Evolutionary conservation across 2,113 vertebrate genomes (phyloP).

Genomic region (Mormoops blainvillei): DNA sequence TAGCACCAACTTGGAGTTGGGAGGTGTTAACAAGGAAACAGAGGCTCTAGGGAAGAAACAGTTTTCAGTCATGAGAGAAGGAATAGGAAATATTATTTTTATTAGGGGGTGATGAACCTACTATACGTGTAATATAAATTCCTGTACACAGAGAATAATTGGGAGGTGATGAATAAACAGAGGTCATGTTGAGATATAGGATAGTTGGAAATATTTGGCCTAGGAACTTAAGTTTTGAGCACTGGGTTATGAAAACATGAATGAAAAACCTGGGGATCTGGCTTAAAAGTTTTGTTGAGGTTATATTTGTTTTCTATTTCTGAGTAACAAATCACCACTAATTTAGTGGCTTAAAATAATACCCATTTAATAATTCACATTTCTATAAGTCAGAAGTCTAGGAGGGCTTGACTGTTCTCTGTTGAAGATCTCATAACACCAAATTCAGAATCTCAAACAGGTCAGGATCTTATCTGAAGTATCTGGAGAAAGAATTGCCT

Average conservation of each 20-base stretch:
- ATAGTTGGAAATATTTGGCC: neutral
- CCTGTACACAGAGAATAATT: neutral
- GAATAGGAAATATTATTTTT: neutral
- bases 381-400: neutral
- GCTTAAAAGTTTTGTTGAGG: neutral
- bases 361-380: neutral
- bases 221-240: neutral
- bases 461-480: neutral
- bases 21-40: neutral
- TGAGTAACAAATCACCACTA: neutral
- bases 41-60: neutral
- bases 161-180: neutral
- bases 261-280: neutral
- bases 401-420: neutral
- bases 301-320: neutral
- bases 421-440: neutral
- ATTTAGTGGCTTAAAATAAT: neutral
- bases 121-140: neutral
- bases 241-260: neutral
- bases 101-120: neutral
- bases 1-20: too few species aligned
- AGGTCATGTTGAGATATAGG: neutral
- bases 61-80: neutral
- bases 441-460: neutral
- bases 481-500: neutral